These are phyloP conservation scores for Fragum whitleyi DNA, from an alignment of 2,888 invertebrate genomes.

Conservation along the genomic window DNA sequence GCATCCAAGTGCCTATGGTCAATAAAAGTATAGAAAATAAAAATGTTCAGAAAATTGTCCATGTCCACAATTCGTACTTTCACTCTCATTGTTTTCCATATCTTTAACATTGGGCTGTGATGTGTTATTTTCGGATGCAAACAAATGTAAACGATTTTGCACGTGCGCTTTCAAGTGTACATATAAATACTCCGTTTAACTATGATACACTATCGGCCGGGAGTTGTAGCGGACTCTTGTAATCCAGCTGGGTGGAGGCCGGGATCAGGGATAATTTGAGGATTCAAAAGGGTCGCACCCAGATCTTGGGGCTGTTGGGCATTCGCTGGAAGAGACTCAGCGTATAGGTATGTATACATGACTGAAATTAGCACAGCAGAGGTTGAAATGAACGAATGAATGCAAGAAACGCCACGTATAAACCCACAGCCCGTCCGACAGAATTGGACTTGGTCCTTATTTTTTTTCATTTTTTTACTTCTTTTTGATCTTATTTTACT, in stretches of 20 bases:
- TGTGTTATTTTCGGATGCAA: no score
- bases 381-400: background rate
- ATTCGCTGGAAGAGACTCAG: background rate
- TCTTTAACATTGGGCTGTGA: no score
- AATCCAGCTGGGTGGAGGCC: conserved; percentile 98
- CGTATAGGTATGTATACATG: background rate
- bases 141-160: no score
- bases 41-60: no score
- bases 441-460: background rate
- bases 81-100: no score
- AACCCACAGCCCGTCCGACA: conserved; percentile 1
- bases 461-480: conserved; percentile 3
- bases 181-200: background rate
- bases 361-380: background rate
- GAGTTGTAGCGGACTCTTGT: conserved; percentile 98
- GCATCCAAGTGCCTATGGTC: no score
- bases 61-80: no score
- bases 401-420: background rate
- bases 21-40: no score
- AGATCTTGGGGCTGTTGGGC: background rate
- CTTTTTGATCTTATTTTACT: no score
- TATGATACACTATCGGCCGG: conserved; percentile 87
- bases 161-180: background rate
- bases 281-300: conserved; percentile 87
- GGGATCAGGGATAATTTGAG: conserved; percentile 96